Conservation (phyloP, 2,797 vertebrate genomes). For the Cygnus olor region DNA sequence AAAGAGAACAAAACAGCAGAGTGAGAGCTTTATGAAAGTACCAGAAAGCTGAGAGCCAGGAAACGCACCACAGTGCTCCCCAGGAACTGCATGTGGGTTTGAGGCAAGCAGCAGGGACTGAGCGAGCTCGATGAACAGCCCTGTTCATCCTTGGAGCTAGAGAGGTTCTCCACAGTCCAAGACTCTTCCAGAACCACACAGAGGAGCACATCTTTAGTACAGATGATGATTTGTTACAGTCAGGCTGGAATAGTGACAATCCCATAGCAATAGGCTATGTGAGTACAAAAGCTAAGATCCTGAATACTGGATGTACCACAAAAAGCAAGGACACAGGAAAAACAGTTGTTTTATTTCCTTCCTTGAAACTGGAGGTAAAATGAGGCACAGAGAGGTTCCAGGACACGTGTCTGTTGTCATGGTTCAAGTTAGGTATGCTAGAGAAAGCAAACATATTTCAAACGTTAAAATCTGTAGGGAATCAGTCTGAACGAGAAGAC, state of each 20-base stretch:
- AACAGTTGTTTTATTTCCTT: background rate
- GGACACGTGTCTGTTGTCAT: fast-evolving
- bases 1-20: background rate
- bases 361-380: background rate
- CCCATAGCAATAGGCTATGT: fast-evolving
- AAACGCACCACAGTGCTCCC: background rate
- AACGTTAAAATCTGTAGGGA: background rate
- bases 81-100: background rate
- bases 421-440: background rate
- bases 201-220: background rate
- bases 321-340: background rate
- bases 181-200: fast-evolving
- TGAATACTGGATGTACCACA: background rate
- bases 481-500: background rate
- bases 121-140: background rate
- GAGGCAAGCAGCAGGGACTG: background rate
- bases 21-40: background rate
- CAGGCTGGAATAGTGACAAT: background rate
- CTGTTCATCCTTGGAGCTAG: background rate
- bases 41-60: background rate
- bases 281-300: background rate
- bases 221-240: background rate
- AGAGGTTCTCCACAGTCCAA: background rate
- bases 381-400: background rate
- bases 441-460: background rate